Evolutionary conservation across 2,113 vertebrate species (phyloP).

Genomic region (Emydocephalus ijimae): DNA sequence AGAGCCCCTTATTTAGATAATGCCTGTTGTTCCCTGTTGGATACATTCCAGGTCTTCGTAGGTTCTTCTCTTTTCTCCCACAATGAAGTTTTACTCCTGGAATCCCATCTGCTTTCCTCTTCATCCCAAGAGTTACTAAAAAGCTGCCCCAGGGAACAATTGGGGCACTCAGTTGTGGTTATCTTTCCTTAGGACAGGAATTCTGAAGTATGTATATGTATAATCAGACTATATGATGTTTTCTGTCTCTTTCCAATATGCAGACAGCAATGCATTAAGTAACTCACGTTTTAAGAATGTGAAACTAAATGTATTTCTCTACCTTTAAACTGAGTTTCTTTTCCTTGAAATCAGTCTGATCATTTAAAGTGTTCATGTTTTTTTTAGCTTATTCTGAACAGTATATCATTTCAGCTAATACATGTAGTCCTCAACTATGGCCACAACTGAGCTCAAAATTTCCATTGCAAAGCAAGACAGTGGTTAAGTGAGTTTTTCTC

Average conservation of each 20-base stretch:
- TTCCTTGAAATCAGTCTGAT: background rate
- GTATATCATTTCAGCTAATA: background rate
- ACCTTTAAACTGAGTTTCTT: background rate
- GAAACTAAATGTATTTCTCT: background rate
- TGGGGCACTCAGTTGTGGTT: background rate
- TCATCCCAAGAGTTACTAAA: background rate
- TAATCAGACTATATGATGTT: accelerated
- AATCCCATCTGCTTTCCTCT: conserved; percentile 4
- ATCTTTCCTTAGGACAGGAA: background rate
- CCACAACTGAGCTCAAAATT: background rate
- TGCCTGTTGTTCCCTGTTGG: conserved; percentile 22
- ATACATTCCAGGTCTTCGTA: conserved; percentile 6
- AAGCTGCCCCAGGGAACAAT: background rate
- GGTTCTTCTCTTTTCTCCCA: conserved; percentile 15
- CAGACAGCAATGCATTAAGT: background rate
- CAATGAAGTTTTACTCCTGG: conserved; percentile 11
- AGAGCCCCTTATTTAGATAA: conserved; percentile 3
- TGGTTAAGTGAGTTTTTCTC: background rate
- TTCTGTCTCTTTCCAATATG: background rate
- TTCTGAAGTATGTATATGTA: background rate
- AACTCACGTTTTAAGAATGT: background rate
- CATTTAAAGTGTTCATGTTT: background rate
- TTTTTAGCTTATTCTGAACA: background rate
- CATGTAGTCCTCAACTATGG: background rate
- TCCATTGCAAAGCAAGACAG: background rate